phyloP scores from a whole-genome alignment of 1,140 invertebrate genomes.

The Helicoverpa zea region DNA sequence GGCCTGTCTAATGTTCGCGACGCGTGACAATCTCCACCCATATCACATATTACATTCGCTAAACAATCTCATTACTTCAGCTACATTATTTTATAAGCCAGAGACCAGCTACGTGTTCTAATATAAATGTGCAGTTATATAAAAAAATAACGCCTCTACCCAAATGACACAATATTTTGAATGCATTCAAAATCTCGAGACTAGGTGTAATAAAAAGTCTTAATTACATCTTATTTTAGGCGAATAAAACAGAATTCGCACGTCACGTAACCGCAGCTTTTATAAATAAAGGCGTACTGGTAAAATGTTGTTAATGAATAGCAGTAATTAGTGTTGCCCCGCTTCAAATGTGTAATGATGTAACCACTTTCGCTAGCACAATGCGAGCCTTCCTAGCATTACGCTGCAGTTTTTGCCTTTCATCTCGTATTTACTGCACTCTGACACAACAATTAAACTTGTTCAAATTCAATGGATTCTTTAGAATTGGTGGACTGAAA shows the following conservation, averaged over 20 bases:
- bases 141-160: neutral
- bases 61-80: slow-evolving; percentile 4
- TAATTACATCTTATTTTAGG: slow-evolving; percentile 38
- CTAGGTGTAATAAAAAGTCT: slow-evolving; percentile 23
- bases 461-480: slow-evolving; percentile 4
- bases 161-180: slow-evolving; percentile 1
- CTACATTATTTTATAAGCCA: neutral
- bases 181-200: slow-evolving; percentile 23
- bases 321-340: slow-evolving; percentile 48
- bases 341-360: slow-evolving; percentile 41
- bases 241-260: slow-evolving; percentile 27
- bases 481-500: slow-evolving; percentile 3
- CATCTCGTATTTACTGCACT: slow-evolving; percentile 19
- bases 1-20: slow-evolving; percentile 1
- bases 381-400: slow-evolving; percentile 32
- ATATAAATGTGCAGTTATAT: neutral
- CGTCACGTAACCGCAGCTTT: slow-evolving; percentile 36
- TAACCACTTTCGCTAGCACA: slow-evolving; percentile 43
- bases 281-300: slow-evolving; percentile 34
- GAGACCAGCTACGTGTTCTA: neutral
- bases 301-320: slow-evolving; percentile 50
- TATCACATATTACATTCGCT: slow-evolving; percentile 6
- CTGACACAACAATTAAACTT: slow-evolving; percentile 37
- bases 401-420: slow-evolving; percentile 40
- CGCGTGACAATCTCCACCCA: slow-evolving; percentile 9